phyloP scores from a whole-genome alignment of 2,888 invertebrate genomes.

The Leptinotarsa rubiginosa region DNA sequence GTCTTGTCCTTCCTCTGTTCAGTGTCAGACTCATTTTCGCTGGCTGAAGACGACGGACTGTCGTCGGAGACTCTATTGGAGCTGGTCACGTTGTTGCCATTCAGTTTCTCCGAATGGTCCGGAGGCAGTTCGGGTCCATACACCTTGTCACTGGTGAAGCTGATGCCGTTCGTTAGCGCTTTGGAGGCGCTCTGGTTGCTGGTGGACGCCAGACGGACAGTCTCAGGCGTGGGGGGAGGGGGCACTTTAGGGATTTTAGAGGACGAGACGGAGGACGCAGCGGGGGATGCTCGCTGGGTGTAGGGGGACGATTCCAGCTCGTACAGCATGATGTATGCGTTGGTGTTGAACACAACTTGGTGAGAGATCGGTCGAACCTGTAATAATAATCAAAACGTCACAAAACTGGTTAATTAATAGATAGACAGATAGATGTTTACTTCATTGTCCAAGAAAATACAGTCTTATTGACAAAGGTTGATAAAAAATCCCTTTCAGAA shows the following conservation, averaged over 20 bases:
- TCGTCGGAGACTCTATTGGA: constrained; percentile 45
- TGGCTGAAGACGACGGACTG: constrained; percentile 32
- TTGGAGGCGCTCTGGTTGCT: constrained; percentile 37
- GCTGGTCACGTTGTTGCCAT: constrained; percentile 45
- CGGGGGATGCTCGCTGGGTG: constrained; percentile 39
- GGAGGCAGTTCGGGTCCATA: constrained; percentile 63
- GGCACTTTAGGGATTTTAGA: constrained; percentile 30
- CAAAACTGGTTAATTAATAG: background rate
- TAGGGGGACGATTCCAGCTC: constrained; percentile 68
- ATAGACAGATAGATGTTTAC: too few species aligned
- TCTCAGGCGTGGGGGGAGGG: constrained; percentile 26
- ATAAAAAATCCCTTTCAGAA: too few species aligned
- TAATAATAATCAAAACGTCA: constrained; percentile 15
- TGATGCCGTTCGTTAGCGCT: constrained; percentile 53
- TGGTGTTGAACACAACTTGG: constrained; percentile 83
- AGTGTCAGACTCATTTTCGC: constrained; percentile 49
- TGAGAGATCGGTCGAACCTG: constrained; percentile 78
- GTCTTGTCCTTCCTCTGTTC: background rate
- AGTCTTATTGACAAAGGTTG: too few species aligned
- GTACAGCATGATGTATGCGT: constrained; percentile 94
- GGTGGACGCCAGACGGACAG: constrained; percentile 35
- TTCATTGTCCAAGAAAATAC: too few species aligned
- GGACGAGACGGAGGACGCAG: too few species aligned
- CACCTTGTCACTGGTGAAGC: constrained; percentile 59
- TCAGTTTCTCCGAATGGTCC: constrained; percentile 41